A percentile compares a stretch with the other conserved stretches of the same genome.
Conservation (phyloP, 1,140 invertebrate species). For the Caenorhabditis tropicalis region DNA sequence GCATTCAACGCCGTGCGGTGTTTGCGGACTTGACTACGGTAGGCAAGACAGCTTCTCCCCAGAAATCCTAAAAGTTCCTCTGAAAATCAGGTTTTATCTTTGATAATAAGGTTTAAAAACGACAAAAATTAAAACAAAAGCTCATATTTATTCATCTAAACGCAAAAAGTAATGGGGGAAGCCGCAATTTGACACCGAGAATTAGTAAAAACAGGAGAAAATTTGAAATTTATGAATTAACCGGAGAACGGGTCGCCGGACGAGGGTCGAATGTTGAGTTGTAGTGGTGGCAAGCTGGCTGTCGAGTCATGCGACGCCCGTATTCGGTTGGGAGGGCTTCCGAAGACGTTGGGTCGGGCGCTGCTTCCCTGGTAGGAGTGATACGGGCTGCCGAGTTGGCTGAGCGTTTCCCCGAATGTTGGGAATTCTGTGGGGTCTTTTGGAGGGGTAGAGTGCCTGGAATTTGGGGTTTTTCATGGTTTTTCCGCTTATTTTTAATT, state of each 20-base stretch:
- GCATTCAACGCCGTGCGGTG: neutral
- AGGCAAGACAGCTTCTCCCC: neutral
- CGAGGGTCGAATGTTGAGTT: constrained; percentile 4
- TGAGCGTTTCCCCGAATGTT: constrained; percentile 47
- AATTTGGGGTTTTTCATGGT: neutral
- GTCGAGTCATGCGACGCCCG: neutral
- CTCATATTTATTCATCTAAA: too few species aligned
- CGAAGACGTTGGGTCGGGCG: constrained; percentile 37
- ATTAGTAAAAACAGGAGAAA: neutral
- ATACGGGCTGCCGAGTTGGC: neutral
- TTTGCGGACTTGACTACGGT: neutral
- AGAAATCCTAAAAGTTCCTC: neutral
- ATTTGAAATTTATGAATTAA: neutral
- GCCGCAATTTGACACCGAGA: neutral
- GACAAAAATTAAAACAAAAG: too few species aligned
- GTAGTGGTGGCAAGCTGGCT: neutral
- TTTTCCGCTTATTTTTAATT: neutral
- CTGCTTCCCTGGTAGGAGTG: too few species aligned
- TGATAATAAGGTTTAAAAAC: neutral
- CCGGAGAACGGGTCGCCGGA: constrained; percentile 23
- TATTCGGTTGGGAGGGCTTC: constrained; percentile 36
- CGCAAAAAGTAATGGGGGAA: too few species aligned
- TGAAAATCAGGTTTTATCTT: neutral
- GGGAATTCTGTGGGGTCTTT: constrained; percentile 51
- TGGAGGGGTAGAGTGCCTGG: constrained; percentile 16